Evolutionary conservation across 1,140 invertebrate species (phyloP).

Genomic region (Neotoxoptera formosana): DNA sequence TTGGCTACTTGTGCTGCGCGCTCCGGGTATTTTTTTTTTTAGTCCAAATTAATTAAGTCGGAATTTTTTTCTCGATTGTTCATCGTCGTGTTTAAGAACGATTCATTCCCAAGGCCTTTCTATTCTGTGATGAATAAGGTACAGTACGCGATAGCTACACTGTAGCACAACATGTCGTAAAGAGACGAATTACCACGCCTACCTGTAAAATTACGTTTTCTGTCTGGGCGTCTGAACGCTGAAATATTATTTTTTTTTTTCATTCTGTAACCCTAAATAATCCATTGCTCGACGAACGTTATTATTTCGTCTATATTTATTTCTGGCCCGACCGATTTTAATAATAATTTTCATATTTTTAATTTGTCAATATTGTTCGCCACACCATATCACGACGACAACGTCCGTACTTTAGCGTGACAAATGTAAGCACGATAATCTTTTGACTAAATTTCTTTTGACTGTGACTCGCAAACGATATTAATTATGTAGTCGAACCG

Average conservation of each 20-base stretch:
- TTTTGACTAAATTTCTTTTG: background rate
- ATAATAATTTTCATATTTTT: background rate
- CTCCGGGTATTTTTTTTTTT: constrained; percentile 22
- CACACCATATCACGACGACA: background rate
- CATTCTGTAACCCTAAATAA: constrained; percentile 25
- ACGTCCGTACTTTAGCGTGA: background rate
- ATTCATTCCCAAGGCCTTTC: constrained; percentile 43
- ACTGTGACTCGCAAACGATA: background rate
- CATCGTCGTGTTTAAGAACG: background rate
- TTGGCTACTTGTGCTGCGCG: background rate
- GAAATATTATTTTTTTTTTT: constrained; percentile 36
- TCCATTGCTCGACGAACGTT: background rate
- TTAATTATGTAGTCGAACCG: background rate
- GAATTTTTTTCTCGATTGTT: constrained; percentile 26
- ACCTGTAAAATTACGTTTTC: constrained; percentile 44
- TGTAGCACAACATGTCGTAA: background rate
- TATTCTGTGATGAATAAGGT: constrained; percentile 24
- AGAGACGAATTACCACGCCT: constrained; percentile 46
- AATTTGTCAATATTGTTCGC: background rate
- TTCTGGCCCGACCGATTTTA: background rate
- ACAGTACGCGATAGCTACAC: constrained; percentile 6
- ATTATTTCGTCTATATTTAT: background rate
- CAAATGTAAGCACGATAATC: background rate
- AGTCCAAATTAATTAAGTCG: constrained; percentile 36
- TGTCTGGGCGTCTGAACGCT: constrained; percentile 20